Conservation (phyloP, 2,113 vertebrate species). For the Bettongia penicillata region DNA sequence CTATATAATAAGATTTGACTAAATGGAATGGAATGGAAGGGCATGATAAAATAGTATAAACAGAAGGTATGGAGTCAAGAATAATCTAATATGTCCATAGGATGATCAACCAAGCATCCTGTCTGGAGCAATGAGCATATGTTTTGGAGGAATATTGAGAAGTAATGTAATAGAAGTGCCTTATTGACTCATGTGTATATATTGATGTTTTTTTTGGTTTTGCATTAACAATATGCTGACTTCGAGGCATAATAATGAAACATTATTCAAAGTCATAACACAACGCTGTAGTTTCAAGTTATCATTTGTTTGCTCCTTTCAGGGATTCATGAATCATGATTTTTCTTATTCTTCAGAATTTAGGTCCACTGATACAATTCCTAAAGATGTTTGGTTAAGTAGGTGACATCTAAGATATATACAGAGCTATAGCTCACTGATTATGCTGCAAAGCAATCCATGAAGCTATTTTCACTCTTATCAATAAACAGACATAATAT, state of each 20-base stretch:
- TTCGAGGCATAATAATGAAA: neutral
- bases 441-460: slow-evolving; percentile 1
- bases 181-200: neutral
- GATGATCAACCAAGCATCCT: neutral
- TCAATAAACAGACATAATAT: neutral
- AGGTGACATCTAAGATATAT: neutral
- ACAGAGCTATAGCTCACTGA: neutral
- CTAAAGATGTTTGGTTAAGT: neutral
- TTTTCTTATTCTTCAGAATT: neutral
- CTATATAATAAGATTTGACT: neutral
- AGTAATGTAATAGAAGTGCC: neutral
- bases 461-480: neutral
- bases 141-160: neutral
- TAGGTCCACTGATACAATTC: neutral
- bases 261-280: neutral
- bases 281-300: neutral
- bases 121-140: neutral
- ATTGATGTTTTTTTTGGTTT: neutral
- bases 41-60: neutral
- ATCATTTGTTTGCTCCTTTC: neutral
- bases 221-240: neutral
- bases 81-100: neutral
- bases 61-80: neutral
- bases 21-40: neutral
- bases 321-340: neutral